Evolutionary conservation across 2,113 vertebrate genomes (phyloP), one percentile per base, ranked within the genome.

Genomic region (Burhinus bistriatus): DNA sequence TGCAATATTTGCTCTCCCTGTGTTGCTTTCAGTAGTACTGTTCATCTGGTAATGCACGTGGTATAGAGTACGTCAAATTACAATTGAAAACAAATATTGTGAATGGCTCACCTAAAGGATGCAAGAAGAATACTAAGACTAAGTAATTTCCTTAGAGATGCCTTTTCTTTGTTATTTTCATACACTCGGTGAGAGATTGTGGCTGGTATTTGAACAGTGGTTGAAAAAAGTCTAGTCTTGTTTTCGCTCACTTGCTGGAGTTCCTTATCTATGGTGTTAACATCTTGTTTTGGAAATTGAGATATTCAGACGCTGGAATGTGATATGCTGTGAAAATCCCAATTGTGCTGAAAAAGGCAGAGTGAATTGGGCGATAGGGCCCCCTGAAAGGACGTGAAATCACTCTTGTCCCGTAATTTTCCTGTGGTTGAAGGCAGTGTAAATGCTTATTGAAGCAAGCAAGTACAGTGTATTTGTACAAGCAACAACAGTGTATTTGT

Each of bases 371-470:
- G 66, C 0, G 0, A 32, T 72, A 89, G 82, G 32, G 66, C 62
- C 81, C 34, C 38, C 66, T 72, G 65, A 85, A 95, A 94, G 45
- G 69, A 87, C 1, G 12, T 61, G 71, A 83, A 89, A 92, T 92
- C 40, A 29, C 49, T 88, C 49, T 77, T 73, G 61, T 79, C 61
- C 52, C 16, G 3, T 95, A 82, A 55, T 84, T 91, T 96, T 90
- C 30, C 38, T 93, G 10, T 0, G 0, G 40, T 52, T 83, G 62
- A 83, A 93, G 83, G 76, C 57, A 36, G 52, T 68, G n/a, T 86
- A 76, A 77, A 55, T 64, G 82, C 62, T 94, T 93, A 90, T 61
- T 87, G 95, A 78, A 93, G 66, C 73, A 92, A 86, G 40, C 64
- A 59, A 27, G 18, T 61, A 69, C 7, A 75, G 49, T 62, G 4